Base-by-base conservation (phyloP, 1,140 invertebrate species). In the Caenorhabditis latens region DNA sequence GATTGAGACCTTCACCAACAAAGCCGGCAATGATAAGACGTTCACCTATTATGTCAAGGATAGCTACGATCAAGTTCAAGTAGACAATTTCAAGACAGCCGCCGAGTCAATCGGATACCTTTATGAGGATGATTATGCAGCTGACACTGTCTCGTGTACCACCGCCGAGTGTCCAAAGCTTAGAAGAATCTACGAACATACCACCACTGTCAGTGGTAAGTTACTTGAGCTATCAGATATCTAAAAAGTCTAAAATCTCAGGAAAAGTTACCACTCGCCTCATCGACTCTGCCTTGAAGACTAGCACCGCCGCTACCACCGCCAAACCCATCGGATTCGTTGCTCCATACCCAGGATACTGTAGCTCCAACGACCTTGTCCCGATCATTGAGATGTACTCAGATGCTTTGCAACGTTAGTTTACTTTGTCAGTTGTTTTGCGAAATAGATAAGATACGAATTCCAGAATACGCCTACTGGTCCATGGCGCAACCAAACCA, bases 391-490 rank as follows among this genome's bases (percentile, higher is more conserved):
- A 79, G 24, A 48, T 79, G 46, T 79, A 21, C n/a, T 79, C 71
- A 4, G 46, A 50, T 4, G 3, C 43, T 24, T 79, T 79, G 21
- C 50, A 79, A 32, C 46, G 71, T 79, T 71, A 6, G 67, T 71
- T 71, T 14, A 43, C n/a, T 58, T 58, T 19, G 19, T 21, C 6
- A 9, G 46, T 16, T n/a, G n/a, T 13, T 8, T 14, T 42, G 14
- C 57, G n/a, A 58, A 65, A 40, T 61, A 13, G 2, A 2, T 43
- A 6, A 32, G 32, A 32, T 32, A 32, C 32, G 1, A 32, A 32
- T 32, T 79, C 24, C n/a, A 79, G 71, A 79, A 79, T 79, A 50
- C 21, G 71, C 71, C 8, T 79, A 79, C 14, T 79, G 71, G 71
- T 79, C 71, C 50, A 46, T 21, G 24, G 32, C 40, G 9, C 71